Evolutionary conservation across 2,797 vertebrate species (phyloP).

Genomic region (Sebastes trivittatus): DNA sequence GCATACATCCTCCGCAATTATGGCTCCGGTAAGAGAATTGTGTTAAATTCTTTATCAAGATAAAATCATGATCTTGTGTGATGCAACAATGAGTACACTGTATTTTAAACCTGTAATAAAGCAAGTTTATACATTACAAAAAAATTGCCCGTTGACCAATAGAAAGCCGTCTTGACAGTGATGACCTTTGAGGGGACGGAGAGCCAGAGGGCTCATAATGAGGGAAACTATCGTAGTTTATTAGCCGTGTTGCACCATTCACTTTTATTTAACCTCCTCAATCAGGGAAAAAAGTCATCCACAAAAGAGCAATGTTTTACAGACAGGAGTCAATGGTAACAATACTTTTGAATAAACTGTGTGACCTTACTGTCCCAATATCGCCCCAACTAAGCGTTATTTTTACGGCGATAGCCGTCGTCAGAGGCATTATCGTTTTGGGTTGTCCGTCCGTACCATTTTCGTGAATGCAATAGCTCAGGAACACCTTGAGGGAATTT

Average conservation of each 20-base stretch:
- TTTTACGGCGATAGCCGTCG: no score
- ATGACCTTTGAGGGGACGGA: background rate
- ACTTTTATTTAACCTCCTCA: background rate
- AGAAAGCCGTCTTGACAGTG: background rate
- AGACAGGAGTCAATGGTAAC: background rate
- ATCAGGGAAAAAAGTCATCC: background rate
- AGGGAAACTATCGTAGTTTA: background rate
- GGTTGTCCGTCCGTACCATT: no score
- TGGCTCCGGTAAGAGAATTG: background rate
- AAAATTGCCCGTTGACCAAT: no score
- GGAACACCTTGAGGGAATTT: no score
- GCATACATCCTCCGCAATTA: background rate
- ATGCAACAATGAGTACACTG: background rate
- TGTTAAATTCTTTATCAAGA: constrained; percentile 36
- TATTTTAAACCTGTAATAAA: background rate
- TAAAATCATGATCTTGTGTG: constrained; percentile 7
- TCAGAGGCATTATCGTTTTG: no score
- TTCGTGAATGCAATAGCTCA: no score
- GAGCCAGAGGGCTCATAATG: background rate
- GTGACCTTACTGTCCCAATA: background rate
- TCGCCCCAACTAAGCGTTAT: background rate
- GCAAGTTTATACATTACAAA: background rate
- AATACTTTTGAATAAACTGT: background rate
- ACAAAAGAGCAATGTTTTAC: background rate
- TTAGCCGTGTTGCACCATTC: background rate